Percentiles rank a stretch among this genome's conserved stretches.
phyloP scores from a whole-genome alignment of 37 sponge, comb jelly and placozoan genomes.

The Ianthella basta region DNA sequence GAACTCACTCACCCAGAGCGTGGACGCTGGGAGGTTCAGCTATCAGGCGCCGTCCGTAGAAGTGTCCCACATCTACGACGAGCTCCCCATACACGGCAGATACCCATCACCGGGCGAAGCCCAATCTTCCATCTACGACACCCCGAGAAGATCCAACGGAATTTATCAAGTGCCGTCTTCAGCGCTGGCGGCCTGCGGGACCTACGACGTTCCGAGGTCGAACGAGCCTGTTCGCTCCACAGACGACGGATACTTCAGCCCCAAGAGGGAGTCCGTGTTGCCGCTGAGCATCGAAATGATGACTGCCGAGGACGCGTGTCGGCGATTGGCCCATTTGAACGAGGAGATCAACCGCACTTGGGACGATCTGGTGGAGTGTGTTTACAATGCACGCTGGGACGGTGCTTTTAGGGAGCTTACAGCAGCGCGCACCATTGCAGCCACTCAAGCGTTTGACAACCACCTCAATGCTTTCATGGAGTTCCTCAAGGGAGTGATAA shows the following conservation, averaged over 20 bases:
- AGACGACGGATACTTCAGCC: constrained; percentile 27
- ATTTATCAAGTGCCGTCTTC: constrained; percentile 9
- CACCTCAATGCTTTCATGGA: constrained; percentile 15
- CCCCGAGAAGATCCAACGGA: neutral
- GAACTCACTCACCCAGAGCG: neutral
- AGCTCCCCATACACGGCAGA: neutral
- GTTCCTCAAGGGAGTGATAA: constrained; percentile 15
- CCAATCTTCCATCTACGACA: neutral
- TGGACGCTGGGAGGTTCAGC: neutral
- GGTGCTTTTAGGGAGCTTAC: constrained; percentile 23
- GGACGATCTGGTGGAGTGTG: constrained; percentile 32
- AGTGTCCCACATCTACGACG: constrained; percentile 13
- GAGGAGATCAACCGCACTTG: constrained; percentile 30
- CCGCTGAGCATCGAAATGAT: constrained; percentile 30
- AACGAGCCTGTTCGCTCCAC: constrained; percentile 12
- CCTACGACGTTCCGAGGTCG: constrained; percentile 23
- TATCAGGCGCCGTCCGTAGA: neutral
- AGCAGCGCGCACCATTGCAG: constrained; percentile 19
- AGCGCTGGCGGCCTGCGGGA: neutral
- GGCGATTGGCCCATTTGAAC: constrained; percentile 13
- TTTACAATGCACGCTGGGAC: constrained; percentile 27
- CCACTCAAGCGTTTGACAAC: constrained; percentile 20
- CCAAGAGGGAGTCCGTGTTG: constrained; percentile 25
- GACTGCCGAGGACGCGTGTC: constrained; percentile 7
- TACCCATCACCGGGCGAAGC: neutral